These are phyloP conservation scores for Drosophila virilis DNA, from an alignment of 1,140 invertebrate genomes.

Conservation along the genomic window DNA sequence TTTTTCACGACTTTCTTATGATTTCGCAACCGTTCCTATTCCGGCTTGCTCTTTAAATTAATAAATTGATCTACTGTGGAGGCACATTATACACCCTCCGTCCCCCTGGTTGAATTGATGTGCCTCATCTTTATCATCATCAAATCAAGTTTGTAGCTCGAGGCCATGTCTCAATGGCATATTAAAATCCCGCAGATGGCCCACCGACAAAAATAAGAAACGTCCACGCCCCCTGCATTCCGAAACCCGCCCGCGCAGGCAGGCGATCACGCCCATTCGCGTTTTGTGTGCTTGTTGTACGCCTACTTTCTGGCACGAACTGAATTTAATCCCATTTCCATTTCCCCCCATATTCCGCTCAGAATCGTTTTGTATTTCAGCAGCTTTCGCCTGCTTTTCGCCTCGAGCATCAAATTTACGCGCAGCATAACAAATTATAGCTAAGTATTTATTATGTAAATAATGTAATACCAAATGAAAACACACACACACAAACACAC, in stretches of 20 bases:
- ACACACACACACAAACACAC: conserved; percentile 26
- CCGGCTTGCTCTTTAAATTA: conserved; percentile 16
- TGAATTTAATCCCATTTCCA: conserved; percentile 24
- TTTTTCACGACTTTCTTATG: neutral
- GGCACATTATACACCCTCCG: too few relatives aligned
- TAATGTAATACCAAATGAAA: conserved; percentile 69
- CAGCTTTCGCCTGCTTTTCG: conserved; percentile 34
- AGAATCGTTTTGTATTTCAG: conserved; percentile 5
- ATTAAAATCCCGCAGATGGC: conserved; percentile 62
- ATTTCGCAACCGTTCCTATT: neutral
- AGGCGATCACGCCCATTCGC: conserved; percentile 18
- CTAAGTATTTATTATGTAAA: conserved; percentile 80
- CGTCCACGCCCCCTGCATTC: conserved; percentile 38
- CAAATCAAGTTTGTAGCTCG: conserved; percentile 63
- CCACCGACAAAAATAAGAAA: conserved; percentile 29
- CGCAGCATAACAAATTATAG: conserved; percentile 71
- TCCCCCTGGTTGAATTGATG: too few relatives aligned
- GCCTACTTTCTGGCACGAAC: neutral
- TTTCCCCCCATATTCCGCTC: neutral
- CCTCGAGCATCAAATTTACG: conserved; percentile 64
- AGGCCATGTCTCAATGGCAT: conserved; percentile 54
- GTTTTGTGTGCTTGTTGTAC: neutral
- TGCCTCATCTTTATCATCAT: conserved; percentile 11
- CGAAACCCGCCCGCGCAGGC: neutral
- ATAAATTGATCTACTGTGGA: conserved; percentile 16